A percentile compares a stretch with the other conserved stretches of the same genome.
phyloP scores from a whole-genome alignment of 2,113 vertebrate genomes.

The Cavia aperea region DNA sequence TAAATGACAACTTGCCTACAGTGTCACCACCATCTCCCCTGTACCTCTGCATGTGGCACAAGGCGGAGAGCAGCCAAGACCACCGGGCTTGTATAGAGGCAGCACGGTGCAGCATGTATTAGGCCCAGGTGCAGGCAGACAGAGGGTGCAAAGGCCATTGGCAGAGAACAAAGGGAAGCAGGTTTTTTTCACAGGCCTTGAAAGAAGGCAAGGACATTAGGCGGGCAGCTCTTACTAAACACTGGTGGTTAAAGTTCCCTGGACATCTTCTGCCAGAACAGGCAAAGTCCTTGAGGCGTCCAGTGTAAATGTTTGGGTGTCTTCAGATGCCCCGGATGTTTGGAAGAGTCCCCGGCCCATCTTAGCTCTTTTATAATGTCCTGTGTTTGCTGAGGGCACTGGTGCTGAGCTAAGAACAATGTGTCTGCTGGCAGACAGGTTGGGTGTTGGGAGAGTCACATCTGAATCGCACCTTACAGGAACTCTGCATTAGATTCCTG shows the following conservation, averaged over 20 bases:
- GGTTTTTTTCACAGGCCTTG: neutral
- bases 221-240: neutral
- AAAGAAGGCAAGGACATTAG: neutral
- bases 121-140: neutral
- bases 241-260: neutral
- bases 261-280: neutral
- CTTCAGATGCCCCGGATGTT: neutral
- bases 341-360: neutral
- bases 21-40: neutral
- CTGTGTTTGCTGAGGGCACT: neutral
- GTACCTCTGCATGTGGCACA: neutral
- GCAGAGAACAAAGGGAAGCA: neutral
- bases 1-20: neutral
- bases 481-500: neutral
- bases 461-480: neutral
- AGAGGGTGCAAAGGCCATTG: neutral
- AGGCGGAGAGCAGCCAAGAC: neutral
- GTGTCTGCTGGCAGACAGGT: neutral
- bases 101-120: neutral
- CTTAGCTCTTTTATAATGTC: neutral
- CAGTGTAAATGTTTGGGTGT: neutral
- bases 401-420: neutral
- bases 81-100: neutral
- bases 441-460: neutral
- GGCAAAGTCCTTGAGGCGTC: neutral